Conservation (phyloP, 1,140 invertebrate genomes). For the Galleria mellonella region DNA sequence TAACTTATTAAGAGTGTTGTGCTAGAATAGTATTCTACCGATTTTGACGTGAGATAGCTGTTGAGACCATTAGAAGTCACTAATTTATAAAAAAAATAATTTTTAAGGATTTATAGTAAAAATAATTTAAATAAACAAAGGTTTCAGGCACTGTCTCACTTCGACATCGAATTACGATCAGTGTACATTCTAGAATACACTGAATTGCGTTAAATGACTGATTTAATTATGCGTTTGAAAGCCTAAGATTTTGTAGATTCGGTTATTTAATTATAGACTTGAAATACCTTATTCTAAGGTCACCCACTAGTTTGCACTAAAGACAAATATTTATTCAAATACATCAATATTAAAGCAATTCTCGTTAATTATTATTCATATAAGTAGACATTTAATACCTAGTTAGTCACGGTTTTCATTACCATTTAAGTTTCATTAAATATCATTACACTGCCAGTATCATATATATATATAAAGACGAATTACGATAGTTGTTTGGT, state of each 20-base stretch:
- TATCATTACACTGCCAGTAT: conserved; percentile 71
- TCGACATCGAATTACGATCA: conserved; percentile 65
- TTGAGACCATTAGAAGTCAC: conserved; percentile 60
- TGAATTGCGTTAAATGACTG: conserved; percentile 74
- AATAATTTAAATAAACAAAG: conserved; percentile 53
- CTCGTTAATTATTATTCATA: conserved; percentile 67
- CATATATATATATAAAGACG: conserved; percentile 50
- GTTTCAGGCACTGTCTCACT: conserved; percentile 55
- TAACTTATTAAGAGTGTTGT: conserved; percentile 74
- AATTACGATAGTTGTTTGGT: conserved; percentile 57
- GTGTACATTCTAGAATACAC: conserved; percentile 70
- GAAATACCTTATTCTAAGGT: conserved; percentile 59
- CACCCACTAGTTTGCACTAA: conserved; percentile 68
- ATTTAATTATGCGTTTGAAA: conserved; percentile 73
- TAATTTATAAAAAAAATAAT: conserved; percentile 61
- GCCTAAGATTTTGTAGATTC: conserved; percentile 70
- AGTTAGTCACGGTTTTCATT: conserved; percentile 44
- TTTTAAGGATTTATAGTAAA: conserved; percentile 71
- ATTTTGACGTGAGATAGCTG: conserved; percentile 63
- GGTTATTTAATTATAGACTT: conserved; percentile 61
- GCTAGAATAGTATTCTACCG: conserved; percentile 65
- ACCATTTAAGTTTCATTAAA: conserved; percentile 34
- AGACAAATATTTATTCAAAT: conserved; percentile 49
- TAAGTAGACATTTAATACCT: conserved; percentile 57
- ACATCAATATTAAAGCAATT: conserved; percentile 67